These are phyloP conservation scores for Zaprionus lachaisei DNA, from an alignment of 1,140 invertebrate species.

Conservation along the genomic window DNA sequence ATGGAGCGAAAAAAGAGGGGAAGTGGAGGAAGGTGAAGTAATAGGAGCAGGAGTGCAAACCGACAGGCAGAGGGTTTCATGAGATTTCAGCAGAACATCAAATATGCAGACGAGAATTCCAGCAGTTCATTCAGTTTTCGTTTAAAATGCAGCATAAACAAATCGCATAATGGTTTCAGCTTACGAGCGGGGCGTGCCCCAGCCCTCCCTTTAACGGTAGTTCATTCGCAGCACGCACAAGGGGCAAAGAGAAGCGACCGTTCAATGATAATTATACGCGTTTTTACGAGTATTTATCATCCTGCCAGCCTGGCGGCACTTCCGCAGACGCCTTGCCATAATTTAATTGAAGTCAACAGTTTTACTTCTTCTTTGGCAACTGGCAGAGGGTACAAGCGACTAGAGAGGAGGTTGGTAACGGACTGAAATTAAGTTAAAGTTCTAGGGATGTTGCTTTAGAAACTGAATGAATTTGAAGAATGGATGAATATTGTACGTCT, in stretches of 20 bases:
- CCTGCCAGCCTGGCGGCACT: slow-evolving; percentile 2
- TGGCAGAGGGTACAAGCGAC: background rate
- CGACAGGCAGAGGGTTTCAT: background rate
- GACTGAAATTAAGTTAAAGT: too few relatives aligned
- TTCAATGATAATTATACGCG: slow-evolving; percentile 9
- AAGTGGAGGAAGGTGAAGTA: background rate
- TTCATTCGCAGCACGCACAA: slow-evolving; percentile 1
- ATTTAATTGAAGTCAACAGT: slow-evolving; percentile 12
- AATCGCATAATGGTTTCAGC: slow-evolving; percentile 13
- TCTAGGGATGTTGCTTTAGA: too few relatives aligned
- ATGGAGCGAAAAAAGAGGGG: slow-evolving; percentile 7
- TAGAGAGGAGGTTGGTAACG: background rate
- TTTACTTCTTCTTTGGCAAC: background rate
- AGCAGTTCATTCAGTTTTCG: slow-evolving; percentile 2
- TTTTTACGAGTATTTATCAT: slow-evolving; percentile 19
- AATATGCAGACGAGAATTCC: slow-evolving; percentile 55
- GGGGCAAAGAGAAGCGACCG: background rate
- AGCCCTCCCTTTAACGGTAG: background rate
- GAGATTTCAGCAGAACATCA: slow-evolving; percentile 53
- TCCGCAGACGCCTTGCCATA: slow-evolving; percentile 33
- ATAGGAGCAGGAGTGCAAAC: slow-evolving; percentile 4
- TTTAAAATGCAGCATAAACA: slow-evolving; percentile 7
- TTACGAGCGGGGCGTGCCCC: background rate
- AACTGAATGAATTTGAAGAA: too few relatives aligned
- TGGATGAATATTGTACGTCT: background rate